Percentiles rank a stretch among this genome's conserved stretches.
Evolutionary conservation across 1,140 invertebrate species (phyloP).

Genomic region (Atta colombica): DNA sequence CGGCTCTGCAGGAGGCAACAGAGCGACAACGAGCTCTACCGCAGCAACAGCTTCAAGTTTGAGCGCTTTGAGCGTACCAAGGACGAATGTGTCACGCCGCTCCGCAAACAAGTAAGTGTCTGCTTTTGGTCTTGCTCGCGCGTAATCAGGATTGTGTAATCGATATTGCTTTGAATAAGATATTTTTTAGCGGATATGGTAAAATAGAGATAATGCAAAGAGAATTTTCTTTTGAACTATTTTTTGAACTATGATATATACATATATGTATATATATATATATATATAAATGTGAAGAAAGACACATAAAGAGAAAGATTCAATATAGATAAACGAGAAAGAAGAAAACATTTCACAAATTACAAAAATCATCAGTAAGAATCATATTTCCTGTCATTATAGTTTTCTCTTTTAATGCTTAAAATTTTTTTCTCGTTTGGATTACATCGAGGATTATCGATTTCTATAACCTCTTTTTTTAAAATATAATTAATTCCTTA

Average conservation of each 20-base stretch:
- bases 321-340: no score
- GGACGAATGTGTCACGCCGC: constrained; percentile 86
- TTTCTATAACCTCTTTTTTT: no score
- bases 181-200: not conserved
- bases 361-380: not conserved
- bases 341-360: not conserved
- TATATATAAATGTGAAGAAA: no score
- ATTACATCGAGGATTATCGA: not conserved
- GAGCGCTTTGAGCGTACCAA: constrained; percentile 91
- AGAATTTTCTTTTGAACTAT: not conserved
- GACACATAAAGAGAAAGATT: no score
- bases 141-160: not conserved
- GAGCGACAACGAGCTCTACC: constrained; percentile 92
- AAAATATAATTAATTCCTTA: constrained; percentile 45
- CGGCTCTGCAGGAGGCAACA: constrained; percentile 90
- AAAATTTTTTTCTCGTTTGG: not conserved
- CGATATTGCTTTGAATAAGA: not conserved
- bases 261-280: no score
- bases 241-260: no score
- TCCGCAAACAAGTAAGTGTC: constrained; percentile 77
- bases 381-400: not conserved
- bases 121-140: not conserved
- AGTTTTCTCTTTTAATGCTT: not conserved
- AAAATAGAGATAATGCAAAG: not conserved
- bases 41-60: constrained; percentile 94